Evolutionary conservation across 2,797 vertebrate genomes (phyloP), one percentile per base, ranked within the genome.

Genomic region (Apogon talboti): DNA sequence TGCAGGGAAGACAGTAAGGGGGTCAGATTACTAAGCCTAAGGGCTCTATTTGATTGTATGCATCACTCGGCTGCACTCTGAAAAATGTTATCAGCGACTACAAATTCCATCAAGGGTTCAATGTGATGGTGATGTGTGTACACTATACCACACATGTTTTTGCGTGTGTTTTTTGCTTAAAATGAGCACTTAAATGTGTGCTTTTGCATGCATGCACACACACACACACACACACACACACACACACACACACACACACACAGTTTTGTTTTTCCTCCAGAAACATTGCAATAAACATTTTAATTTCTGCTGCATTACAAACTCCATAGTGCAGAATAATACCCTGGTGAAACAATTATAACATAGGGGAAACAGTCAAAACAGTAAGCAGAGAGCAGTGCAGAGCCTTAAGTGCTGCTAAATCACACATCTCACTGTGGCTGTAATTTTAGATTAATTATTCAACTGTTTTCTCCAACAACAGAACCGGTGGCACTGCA

Each of bases 391-490:
- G 59, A 58, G 59, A 73, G 56, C 60, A 46, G 61, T 0, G 44
- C 15, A 7, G 69, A 47, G 83, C 65, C 63, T 57, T 69, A 79
- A 79, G 75, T 70, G 83, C 86, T 74, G 72, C 75, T 66, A 64
- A 77, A 87, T 77, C 78, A 77, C 69, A 78, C 68, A 57, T 72
- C 68, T 63, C 71, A 56, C 77, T 38, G 58, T 49, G 61, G 55
- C 51, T 74, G 66, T 80, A 83, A 87, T 82, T 81, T 76, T n/a
- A 61, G 66, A 83, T 85, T 75, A 72, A 85, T 86, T 88, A 84
- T 86, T 87, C 56, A 79, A 48, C 19, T 48, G 66, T 52, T 78
- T 73, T 65, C 19, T 54, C 40, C 4, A 33, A 19, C 54, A 49
- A 69, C 49, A 49, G 21, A 53, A 65, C 12, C 43, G 9, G 40